Percentiles rank a stretch among this genome's conserved stretches.
Conservation (phyloP, 2,888 invertebrate genomes). For the Acholoe squamosa region DNA sequence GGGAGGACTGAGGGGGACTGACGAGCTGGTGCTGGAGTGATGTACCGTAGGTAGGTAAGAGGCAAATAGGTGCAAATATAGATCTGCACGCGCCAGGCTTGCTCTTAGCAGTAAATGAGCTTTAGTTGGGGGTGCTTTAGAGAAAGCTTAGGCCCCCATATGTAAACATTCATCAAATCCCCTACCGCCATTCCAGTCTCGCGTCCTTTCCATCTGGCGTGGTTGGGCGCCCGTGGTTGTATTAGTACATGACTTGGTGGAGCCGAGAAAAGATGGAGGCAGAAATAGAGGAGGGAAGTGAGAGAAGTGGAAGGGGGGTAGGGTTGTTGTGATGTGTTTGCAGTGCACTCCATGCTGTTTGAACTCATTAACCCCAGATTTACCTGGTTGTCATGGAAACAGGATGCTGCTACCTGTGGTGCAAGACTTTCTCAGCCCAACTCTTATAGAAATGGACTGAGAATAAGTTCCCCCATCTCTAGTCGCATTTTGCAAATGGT, state of each 20-base stretch:
- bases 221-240: not conserved
- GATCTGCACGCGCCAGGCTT: not conserved
- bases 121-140: not conserved
- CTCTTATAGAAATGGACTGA: not conserved
- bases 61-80: not conserved
- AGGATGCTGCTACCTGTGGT: not conserved
- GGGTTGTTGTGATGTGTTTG: not conserved
- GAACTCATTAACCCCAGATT: constrained; percentile 34
- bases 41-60: not conserved
- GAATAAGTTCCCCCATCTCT: no score
- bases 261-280: not conserved
- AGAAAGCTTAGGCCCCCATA: constrained; percentile 7
- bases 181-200: not conserved
- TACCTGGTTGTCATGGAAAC: constrained; percentile 1
- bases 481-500: no score
- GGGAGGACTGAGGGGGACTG: not conserved
- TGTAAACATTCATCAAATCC: constrained; percentile 8
- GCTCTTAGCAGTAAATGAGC: not conserved
- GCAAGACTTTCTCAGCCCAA: not conserved
- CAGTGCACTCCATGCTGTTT: not conserved
- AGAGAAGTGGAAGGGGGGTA: no score
- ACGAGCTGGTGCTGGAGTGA: not conserved
- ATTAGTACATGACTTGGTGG: no score
- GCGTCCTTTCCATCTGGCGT: not conserved
- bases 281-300: not conserved